Conservation (phyloP, 2,113 vertebrate genomes). For the Actinemys pallida region DNA sequence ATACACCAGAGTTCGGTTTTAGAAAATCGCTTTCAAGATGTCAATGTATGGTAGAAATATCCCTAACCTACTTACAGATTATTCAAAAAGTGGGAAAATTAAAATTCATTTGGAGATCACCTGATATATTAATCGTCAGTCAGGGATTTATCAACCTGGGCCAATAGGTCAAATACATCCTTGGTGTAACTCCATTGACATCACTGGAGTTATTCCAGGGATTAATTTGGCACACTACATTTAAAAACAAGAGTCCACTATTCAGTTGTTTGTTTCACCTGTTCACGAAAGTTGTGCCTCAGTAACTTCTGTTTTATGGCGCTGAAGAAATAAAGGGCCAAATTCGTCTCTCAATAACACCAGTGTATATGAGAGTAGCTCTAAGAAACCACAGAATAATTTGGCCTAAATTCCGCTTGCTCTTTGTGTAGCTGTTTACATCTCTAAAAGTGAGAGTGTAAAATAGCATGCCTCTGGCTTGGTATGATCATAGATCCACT, state of each 20-base stretch:
- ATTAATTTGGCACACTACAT: not conserved
- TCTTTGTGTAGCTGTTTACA: not conserved
- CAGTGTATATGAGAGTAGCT: not conserved
- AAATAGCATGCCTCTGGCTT: not conserved
- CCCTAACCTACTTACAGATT: not conserved
- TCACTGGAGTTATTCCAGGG: accelerated
- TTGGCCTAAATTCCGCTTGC: not conserved
- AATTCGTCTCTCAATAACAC: not conserved
- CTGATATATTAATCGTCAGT: not conserved
- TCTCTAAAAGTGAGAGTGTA: accelerated
- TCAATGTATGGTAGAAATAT: not conserved
- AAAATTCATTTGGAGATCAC: not conserved
- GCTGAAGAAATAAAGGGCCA: not conserved
- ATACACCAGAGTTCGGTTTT: not conserved
- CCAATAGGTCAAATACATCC: not conserved
- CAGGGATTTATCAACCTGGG: not conserved
- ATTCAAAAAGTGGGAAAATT: not conserved
- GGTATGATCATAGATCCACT: not conserved
- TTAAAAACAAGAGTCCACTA: not conserved
- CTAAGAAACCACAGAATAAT: not conserved
- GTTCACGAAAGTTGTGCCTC: not conserved
- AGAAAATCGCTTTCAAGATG: slow-evolving; percentile 19
- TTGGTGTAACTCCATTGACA: not conserved
- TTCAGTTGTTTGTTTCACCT: not conserved
- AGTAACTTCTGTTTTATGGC: not conserved